Percentiles rank a stretch among this genome's conserved stretches.
Conservation (phyloP, 2,113 vertebrate species). For the Rhodinocichla rosea region DNA sequence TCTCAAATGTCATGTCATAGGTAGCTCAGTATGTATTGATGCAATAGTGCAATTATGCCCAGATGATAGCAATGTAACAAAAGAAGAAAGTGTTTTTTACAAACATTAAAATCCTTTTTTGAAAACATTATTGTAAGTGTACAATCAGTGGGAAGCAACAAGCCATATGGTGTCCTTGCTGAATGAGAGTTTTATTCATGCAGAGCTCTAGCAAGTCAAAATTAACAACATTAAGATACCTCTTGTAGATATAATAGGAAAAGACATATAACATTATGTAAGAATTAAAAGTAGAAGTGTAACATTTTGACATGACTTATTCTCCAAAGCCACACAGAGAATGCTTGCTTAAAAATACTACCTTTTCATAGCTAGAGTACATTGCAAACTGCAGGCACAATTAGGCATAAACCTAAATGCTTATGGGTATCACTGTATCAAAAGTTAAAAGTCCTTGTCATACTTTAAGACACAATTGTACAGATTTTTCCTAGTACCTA, state of each 20-base stretch:
- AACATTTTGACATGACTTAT: neutral
- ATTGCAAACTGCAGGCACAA: neutral
- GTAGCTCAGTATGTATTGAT: neutral
- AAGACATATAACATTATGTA: accelerated
- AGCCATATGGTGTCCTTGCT: neutral
- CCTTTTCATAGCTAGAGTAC: neutral
- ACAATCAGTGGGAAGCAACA: neutral
- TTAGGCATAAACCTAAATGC: neutral
- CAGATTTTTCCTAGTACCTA: neutral
- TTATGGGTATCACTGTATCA: neutral
- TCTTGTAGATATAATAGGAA: neutral
- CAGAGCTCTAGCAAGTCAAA: neutral
- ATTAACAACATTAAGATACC: neutral
- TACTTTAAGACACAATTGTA: neutral
- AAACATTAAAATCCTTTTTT: neutral
- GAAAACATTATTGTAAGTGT: neutral
- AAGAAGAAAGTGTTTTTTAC: neutral
- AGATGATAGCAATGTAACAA: neutral
- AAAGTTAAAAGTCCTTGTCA: neutral
- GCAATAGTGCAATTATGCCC: neutral
- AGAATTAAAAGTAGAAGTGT: neutral
- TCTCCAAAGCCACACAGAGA: neutral
- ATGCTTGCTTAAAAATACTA: neutral
- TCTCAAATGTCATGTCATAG: neutral
- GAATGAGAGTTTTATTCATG: neutral